Base-by-base conservation (phyloP, 92 coral and sea anemone species). In the Phenganax stokvisi region DNA sequence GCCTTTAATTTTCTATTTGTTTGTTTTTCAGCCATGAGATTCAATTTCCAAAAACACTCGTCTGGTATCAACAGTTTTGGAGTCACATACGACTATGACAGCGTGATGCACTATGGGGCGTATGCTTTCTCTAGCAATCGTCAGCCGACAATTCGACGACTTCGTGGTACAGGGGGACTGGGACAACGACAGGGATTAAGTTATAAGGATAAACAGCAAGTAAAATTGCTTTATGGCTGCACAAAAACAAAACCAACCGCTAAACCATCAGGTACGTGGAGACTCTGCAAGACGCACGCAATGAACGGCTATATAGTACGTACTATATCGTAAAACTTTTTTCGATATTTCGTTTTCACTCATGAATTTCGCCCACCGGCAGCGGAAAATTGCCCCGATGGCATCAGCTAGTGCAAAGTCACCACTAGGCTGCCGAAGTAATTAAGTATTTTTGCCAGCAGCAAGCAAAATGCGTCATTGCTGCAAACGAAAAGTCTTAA, bases 101-200 rank as follows among this genome's bases (percentile, higher is more conserved):
- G 73, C 73, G 73, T 68, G 16, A 68, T 68, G 73, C 73, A 68
- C 29, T 68, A 68, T 37, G 73, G 73, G 47, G 73, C 73, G 10
- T 10, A 13, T 10, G 73, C 73, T 30, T 68, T 68, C 47, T 51
- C 73, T 10, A 30, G 73, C 9, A 7, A 13, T 13, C 52, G 73
- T 29, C 53, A 53, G 2, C 47, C 72, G 74, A 92, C 97, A 20
- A 92, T 92, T 80, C 68, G 72, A 6, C 85, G 91, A 29, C 82
- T 59, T 70, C 63, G 81, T 44, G 91, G 91, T 0, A 63, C 82
- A 6, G 79, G 82, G n/a, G 79, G 71, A n/a, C 89, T 92, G 66
- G 97, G 97, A 27, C 89, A 92, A 62, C 86, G 85, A 37, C 85
- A 84, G 54, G 93, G 93, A 17, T 83, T 92, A 71, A 90, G 91